Conservation (phyloP, 2,888 invertebrate genomes). For the Clunio marinus region DNA sequence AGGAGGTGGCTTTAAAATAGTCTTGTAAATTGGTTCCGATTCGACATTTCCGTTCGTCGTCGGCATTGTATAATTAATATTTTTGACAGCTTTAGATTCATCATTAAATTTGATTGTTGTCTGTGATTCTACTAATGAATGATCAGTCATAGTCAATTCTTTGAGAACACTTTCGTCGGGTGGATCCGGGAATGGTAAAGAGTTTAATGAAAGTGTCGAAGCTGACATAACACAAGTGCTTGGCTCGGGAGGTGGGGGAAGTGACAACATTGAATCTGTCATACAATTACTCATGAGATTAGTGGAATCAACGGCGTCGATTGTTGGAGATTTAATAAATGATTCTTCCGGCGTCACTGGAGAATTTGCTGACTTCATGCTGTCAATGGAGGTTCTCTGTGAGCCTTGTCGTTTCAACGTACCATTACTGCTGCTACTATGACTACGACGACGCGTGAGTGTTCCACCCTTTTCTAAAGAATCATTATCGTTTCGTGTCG, state of each 20-base stretch:
- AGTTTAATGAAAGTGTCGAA: slow-evolving; percentile 72
- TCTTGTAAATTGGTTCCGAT: slow-evolving; percentile 42
- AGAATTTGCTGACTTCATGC: slow-evolving; percentile 48
- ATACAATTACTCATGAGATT: slow-evolving; percentile 43
- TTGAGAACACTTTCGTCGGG: slow-evolving; percentile 52
- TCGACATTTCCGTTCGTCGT: slow-evolving; percentile 34
- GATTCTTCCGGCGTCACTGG: slow-evolving; percentile 44
- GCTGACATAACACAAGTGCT: slow-evolving; percentile 40
- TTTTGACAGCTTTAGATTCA: not conserved
- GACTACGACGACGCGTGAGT: slow-evolving; percentile 51
- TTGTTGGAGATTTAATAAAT: not conserved
- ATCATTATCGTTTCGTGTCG: slow-evolving; percentile 53
- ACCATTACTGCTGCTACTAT: slow-evolving; percentile 54
- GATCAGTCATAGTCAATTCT: slow-evolving; percentile 53
- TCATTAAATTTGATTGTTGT: slow-evolving; percentile 55
- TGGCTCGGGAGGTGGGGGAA: slow-evolving; percentile 66
- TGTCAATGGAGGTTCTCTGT: slow-evolving; percentile 48
- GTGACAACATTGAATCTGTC: slow-evolving; percentile 58
- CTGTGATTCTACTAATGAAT: slow-evolving; percentile 58
- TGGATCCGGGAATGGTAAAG: slow-evolving; percentile 73
- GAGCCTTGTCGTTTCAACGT: slow-evolving; percentile 48
- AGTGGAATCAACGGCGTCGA: not conserved
- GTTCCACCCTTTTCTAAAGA: slow-evolving; percentile 58
- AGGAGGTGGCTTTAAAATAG: slow-evolving; percentile 47
- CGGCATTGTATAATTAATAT: slow-evolving; percentile 41